A percentile compares a stretch with the other conserved stretches of the same genome.
These are phyloP conservation scores for Plectrocnemia conspersa DNA, from an alignment of 1,140 invertebrate species.

Conservation along the genomic window DNA sequence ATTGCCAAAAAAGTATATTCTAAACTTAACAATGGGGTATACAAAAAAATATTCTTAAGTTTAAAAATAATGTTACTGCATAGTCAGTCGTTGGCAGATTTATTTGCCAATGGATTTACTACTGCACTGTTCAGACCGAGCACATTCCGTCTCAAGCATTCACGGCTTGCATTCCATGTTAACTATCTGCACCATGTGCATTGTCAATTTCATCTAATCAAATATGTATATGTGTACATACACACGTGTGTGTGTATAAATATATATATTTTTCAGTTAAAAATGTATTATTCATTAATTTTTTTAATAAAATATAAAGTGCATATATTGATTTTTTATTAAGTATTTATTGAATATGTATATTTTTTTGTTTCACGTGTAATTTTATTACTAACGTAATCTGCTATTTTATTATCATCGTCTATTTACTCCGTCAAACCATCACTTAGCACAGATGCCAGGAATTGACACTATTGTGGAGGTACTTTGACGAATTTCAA, in stretches of 20 bases:
- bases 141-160: slow-evolving; percentile 27
- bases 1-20: too few species aligned
- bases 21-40: too few species aligned
- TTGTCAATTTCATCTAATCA: slow-evolving; percentile 30
- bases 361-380: too few species aligned
- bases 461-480: too few species aligned
- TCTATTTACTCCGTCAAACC: too few species aligned
- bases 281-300: slow-evolving; percentile 33
- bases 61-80: background rate
- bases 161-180: slow-evolving; percentile 23
- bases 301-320: slow-evolving; percentile 30
- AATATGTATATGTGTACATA: slow-evolving; percentile 5
- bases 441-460: too few species aligned
- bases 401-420: too few species aligned
- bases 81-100: too few species aligned
- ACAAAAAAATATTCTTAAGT: too few species aligned
- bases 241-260: slow-evolving; percentile 11
- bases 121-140: slow-evolving; percentile 20
- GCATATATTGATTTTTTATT: background rate
- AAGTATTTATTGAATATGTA: too few species aligned
- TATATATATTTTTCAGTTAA: slow-evolving; percentile 25
- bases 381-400: too few species aligned
- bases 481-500: too few species aligned
- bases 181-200: slow-evolving; percentile 30
- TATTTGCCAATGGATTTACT: background rate